phyloP scores from a whole-genome alignment of 1,140 invertebrate genomes.

The Pararge aegeria region DNA sequence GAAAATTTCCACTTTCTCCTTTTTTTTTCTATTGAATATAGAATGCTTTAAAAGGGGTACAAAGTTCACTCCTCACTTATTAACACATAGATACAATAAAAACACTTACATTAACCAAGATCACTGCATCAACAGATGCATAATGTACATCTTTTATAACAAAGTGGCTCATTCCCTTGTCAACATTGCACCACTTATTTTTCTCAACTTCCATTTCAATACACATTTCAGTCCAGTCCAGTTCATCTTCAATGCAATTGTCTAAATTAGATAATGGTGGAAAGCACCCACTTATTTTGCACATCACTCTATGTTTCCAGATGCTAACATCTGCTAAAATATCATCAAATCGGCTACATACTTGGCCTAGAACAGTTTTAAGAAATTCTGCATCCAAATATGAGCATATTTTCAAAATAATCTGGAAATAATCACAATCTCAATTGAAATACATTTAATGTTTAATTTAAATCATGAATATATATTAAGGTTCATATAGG shows the following conservation, averaged over 20 bases:
- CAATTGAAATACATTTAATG: too few species aligned
- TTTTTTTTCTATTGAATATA: too few species aligned
- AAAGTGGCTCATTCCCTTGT: conserved; percentile 58
- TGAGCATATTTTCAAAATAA: conserved; percentile 75
- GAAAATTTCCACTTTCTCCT: too few species aligned
- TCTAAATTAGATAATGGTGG: conserved; percentile 58
- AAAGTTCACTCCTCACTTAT: too few species aligned
- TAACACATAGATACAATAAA: background rate
- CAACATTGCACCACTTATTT: conserved; percentile 65
- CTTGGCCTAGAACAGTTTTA: conserved; percentile 62
- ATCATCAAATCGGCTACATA: conserved; percentile 68
- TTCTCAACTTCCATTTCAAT: conserved; percentile 64
- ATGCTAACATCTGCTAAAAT: conserved; percentile 69
- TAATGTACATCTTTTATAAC: conserved; percentile 70
- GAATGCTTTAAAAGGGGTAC: too few species aligned
- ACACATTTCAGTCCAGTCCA: conserved; percentile 69
- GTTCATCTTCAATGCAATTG: conserved; percentile 43
- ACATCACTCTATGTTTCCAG: conserved; percentile 70
- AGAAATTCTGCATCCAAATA: conserved; percentile 68
- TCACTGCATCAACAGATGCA: conserved; percentile 72
- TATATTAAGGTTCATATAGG: too few species aligned
- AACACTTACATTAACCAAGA: conserved; percentile 71
- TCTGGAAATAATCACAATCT: conserved; percentile 50
- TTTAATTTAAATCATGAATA: too few species aligned
- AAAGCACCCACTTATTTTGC: conserved; percentile 57